Evolutionary conservation across 2,113 vertebrate genomes (phyloP).

Genomic region (Mesembrinibis cayennensis): DNA sequence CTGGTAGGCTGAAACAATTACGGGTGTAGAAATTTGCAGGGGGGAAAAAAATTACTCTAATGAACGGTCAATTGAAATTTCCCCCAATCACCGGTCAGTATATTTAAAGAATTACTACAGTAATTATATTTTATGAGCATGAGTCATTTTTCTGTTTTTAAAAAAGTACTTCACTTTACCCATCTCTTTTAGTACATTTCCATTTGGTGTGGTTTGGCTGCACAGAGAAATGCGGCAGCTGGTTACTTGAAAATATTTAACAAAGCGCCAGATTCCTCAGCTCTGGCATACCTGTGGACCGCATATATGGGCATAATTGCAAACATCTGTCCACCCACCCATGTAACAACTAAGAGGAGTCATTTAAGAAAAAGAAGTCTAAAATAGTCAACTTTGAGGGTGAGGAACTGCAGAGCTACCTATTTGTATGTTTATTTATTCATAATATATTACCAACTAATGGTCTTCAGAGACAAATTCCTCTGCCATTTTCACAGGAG

Average conservation of each 20-base stretch:
- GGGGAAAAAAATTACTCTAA: not conserved
- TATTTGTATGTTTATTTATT: slow-evolving; percentile 44
- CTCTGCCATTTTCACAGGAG: not conserved
- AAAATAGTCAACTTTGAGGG: slow-evolving; percentile 56
- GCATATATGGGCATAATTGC: slow-evolving; percentile 77
- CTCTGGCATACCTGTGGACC: slow-evolving; percentile 78
- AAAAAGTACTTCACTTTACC: slow-evolving; percentile 65
- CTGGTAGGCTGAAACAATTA: slow-evolving; percentile 15
- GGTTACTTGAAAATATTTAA: slow-evolving; percentile 74
- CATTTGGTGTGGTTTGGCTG: slow-evolving; percentile 79
- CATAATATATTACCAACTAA: slow-evolving; percentile 38
- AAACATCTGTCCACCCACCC: slow-evolving; percentile 78
- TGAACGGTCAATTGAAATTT: slow-evolving; percentile 48
- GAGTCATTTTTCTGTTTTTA: slow-evolving; percentile 78
- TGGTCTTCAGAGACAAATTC: not conserved
- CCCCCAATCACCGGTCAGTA: slow-evolving; percentile 38
- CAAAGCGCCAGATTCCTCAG: slow-evolving; percentile 69
- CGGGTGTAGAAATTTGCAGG: not conserved
- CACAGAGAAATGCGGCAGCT: slow-evolving; percentile 60
- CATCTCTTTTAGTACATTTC: slow-evolving; percentile 79
- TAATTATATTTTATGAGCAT: slow-evolving; percentile 72
- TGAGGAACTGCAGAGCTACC: slow-evolving; percentile 28
- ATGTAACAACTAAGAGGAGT: slow-evolving; percentile 54
- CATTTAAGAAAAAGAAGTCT: slow-evolving; percentile 63
- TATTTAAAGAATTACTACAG: slow-evolving; percentile 74